Percentiles rank a stretch among this genome's conserved stretches.
phyloP scores from a whole-genome alignment of 2,113 vertebrate species.

The Equus przewalskii region DNA sequence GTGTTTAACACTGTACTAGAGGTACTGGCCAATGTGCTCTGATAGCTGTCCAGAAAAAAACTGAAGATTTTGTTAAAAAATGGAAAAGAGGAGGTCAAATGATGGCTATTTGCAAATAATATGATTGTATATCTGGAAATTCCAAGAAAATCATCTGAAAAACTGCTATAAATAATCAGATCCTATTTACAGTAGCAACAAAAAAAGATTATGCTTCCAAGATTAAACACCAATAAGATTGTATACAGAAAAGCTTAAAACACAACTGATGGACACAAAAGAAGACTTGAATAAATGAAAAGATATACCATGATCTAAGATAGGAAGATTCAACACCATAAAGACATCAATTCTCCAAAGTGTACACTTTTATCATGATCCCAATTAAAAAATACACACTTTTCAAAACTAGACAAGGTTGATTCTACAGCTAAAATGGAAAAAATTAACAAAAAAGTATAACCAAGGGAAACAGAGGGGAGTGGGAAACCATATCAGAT shows the following conservation, averaged over 20 bases:
- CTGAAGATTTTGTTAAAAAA: not conserved
- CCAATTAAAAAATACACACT: not conserved
- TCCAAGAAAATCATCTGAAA: not conserved
- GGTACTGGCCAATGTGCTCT: not conserved
- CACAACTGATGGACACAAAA: not conserved
- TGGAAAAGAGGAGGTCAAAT: not conserved
- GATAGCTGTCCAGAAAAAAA: not conserved
- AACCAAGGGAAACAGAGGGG: not conserved
- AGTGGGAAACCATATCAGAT: not conserved
- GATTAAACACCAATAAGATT: not conserved
- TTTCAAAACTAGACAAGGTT: not conserved
- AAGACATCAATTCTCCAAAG: not conserved
- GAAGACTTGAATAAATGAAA: too few relatives aligned
- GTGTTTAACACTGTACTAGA: not conserved
- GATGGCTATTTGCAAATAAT: not conserved
- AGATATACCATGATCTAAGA: not conserved
- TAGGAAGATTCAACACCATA: not conserved
- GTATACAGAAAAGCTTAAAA: too few relatives aligned
- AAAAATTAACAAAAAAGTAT: not conserved
- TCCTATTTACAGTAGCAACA: not conserved
- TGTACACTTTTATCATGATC: not conserved
- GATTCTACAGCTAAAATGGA: not conserved
- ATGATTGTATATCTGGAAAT: not conserved
- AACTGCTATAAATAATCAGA: not conserved
- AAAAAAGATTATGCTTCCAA: not conserved